A percentile compares a stretch with the other conserved stretches of the same genome.
These are phyloP conservation scores for Tapirus indicus DNA, from an alignment of 2,797 vertebrate species.

Conservation along the genomic window DNA sequence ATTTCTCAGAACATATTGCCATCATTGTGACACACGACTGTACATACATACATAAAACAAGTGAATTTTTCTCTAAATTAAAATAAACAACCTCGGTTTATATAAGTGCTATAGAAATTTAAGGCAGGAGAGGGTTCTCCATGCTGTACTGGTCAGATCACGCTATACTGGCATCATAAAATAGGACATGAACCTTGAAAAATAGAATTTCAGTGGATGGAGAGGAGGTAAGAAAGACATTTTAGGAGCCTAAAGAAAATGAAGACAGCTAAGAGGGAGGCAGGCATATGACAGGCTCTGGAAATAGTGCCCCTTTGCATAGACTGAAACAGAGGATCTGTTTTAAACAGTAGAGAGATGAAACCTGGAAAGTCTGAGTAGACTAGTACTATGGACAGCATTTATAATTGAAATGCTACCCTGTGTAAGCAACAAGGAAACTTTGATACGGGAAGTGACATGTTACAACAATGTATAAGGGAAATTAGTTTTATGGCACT, in stretches of 20 bases:
- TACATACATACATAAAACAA: neutral
- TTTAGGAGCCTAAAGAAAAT: conserved; percentile 9
- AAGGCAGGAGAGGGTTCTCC: neutral
- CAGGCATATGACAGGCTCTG: neutral
- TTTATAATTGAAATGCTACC: neutral
- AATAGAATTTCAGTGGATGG: conserved; percentile 2
- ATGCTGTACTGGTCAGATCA: neutral
- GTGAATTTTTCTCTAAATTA: neutral
- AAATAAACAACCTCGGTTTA: neutral
- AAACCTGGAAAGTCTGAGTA: neutral
- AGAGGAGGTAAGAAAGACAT: neutral
- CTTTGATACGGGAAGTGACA: neutral
- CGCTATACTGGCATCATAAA: neutral
- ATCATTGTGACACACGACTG: neutral
- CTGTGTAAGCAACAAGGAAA: neutral
- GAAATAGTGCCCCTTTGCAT: neutral
- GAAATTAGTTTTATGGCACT: conserved; percentile 38
- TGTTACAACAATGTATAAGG: neutral
- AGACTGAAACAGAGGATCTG: neutral
- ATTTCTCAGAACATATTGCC: too few relatives aligned
- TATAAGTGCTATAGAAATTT: neutral
- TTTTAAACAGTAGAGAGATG: neutral
- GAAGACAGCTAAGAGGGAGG: neutral
- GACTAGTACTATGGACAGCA: neutral
- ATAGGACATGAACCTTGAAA: neutral